Conservation (phyloP, 1,140 invertebrate species). For the Frieseomelitta varia region DNA sequence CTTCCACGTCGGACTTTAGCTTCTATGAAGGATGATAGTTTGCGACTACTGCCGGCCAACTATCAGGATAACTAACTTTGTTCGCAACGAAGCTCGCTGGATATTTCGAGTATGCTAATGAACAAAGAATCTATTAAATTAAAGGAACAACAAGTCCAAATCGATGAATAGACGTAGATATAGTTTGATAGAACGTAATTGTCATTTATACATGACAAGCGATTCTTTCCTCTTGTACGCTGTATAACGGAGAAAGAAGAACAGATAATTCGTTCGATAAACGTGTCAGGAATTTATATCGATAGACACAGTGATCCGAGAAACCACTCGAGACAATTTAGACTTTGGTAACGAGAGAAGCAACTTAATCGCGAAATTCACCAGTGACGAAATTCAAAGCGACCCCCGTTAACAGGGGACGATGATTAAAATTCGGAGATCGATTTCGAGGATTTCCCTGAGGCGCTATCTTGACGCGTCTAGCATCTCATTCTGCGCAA, state of each 20-base stretch:
- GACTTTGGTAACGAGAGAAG: not conserved
- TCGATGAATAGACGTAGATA: not conserved
- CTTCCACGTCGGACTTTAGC: not conserved
- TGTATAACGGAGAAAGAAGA: not conserved
- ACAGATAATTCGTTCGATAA: not conserved
- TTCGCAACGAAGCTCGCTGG: slow-evolving; percentile 19
- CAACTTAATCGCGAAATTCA: not conserved
- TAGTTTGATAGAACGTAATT: not conserved
- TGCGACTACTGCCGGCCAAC: not conserved
- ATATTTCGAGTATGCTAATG: slow-evolving; percentile 44
- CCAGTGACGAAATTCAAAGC: not conserved
- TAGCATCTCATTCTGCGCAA: slow-evolving; percentile 2
- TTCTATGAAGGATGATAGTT: slow-evolving; percentile 1
- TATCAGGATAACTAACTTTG: slow-evolving; percentile 51
- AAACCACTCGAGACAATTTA: not conserved
- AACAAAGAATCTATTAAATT: not conserved
- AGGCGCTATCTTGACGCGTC: slow-evolving; percentile 32
- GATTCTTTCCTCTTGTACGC: not conserved
- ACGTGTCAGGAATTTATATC: not conserved
- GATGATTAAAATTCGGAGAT: slow-evolving; percentile 44
- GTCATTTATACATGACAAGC: not conserved
- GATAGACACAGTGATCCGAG: not conserved
- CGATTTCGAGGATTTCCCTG: slow-evolving; percentile 49
- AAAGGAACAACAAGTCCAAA: not conserved
- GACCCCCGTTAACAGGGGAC: slow-evolving; percentile 5